Conservation (phyloP, 2,113 vertebrate genomes). For the Acrocephalus kingi region DNA sequence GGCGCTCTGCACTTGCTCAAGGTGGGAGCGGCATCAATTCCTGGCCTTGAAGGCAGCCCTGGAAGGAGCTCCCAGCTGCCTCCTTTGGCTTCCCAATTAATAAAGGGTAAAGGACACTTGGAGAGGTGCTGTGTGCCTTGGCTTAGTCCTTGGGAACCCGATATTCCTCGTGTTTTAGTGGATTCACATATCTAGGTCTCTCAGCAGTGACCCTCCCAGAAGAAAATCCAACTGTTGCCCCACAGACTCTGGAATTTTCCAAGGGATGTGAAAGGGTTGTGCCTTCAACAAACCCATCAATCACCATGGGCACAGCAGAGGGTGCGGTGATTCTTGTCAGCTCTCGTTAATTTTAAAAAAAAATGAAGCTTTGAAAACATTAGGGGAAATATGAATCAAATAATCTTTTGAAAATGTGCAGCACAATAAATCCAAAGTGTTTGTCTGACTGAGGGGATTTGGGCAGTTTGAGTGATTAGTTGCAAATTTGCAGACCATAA, state of each 20-base stretch:
- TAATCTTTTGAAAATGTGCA: neutral
- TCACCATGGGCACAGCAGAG: neutral
- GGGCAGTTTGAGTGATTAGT: neutral
- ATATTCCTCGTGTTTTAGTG: neutral
- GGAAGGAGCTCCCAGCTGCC: conserved; percentile 1
- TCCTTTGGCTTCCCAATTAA: neutral
- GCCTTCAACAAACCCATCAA: neutral
- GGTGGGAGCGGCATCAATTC: neutral
- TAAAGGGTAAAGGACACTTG: neutral
- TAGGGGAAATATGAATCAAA: neutral
- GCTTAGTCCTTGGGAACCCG: neutral
- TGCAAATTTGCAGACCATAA: neutral
- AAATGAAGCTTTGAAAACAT: neutral
- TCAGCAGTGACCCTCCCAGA: neutral
- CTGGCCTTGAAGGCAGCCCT: neutral
- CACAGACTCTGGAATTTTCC: neutral
- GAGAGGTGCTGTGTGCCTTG: neutral
- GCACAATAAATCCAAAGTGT: neutral
- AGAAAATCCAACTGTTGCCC: neutral
- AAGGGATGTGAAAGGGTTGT: neutral
- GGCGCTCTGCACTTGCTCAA: neutral
- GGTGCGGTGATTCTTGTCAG: neutral
- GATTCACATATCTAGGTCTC: neutral
- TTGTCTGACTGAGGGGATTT: neutral
- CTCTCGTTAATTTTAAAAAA: neutral